These are phyloP conservation scores for Neotoma lepida DNA, from an alignment of 2,113 vertebrate genomes.

Conservation along the genomic window DNA sequence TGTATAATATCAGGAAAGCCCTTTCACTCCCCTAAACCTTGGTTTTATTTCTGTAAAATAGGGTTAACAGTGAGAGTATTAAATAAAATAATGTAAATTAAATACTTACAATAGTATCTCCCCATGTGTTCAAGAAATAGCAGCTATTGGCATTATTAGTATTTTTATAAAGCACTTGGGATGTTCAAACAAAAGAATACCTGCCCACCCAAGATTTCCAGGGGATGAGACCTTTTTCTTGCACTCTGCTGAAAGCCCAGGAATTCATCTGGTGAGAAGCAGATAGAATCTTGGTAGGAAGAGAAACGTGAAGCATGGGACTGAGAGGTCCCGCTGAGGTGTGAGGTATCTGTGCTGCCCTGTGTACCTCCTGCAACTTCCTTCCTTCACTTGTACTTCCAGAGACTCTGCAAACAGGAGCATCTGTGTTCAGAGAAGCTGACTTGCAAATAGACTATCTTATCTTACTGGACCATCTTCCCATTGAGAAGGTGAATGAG, in stretches of 20 bases:
- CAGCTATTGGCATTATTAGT: not conserved
- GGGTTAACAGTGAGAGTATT: not conserved
- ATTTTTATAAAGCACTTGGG: not conserved
- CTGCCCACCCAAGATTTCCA: not conserved
- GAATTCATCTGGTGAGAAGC: not conserved
- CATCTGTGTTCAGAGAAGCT: slow-evolving; percentile 68
- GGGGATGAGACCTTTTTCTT: not conserved
- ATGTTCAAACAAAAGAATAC: not conserved
- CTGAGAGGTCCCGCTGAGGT: not conserved
- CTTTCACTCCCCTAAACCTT: not conserved
- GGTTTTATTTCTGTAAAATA: slow-evolving; percentile 53
- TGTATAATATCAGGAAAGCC: not conserved
- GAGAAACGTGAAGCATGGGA: not conserved
- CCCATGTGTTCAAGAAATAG: not conserved
- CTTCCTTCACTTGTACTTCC: slow-evolving; percentile 38
- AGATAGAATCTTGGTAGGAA: not conserved
- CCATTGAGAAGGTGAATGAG: slow-evolving; percentile 65
- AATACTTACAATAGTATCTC: not conserved
- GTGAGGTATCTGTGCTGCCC: not conserved
- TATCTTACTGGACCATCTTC: slow-evolving; percentile 81
- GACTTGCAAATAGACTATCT: slow-evolving; percentile 54
- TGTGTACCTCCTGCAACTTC: not conserved
- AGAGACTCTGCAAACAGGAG: slow-evolving; percentile 54
- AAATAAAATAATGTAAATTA: slow-evolving; percentile 6
- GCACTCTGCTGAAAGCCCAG: not conserved